Base-by-base conservation (phyloP, 2,888 invertebrate genomes). In the Drosophila affinis region DNA sequence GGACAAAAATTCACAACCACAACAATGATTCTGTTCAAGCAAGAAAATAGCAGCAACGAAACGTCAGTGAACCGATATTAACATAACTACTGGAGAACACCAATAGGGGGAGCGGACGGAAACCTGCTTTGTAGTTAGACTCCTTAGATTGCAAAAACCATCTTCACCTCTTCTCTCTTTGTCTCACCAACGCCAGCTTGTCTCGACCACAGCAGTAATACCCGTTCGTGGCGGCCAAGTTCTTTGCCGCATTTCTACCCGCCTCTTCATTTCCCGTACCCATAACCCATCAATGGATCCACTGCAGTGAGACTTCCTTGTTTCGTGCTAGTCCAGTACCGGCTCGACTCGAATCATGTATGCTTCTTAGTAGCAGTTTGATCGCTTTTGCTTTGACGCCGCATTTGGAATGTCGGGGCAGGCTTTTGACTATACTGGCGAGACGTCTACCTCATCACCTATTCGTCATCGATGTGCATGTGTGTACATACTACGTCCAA, bases 71-170 rank as follows among this genome's bases (percentile, higher is more conserved):
- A 72, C 57, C 69, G 70, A 75, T 76, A 87, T 84, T 88, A 84
- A 81, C 89, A 86, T 88, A 84, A 84, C 81, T 75, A 77, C 73
- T 76, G 29, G 49, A 9, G 29, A 29, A 29, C 9, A 29, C 29
- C 29, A 29, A 29, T 9, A 29, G 29, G 29, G 9, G 29, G 29
- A 29, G 29, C 39, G 51, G 45, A 72, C 57, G 49, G 63, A 61
- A 69, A 84, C 78, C 78, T 75, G 73, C 87, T 87, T 83, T 72
- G 64, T 81, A 82, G 83, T 76, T 72, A 76, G 77, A 87, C 86
- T 88, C 77, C 83, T 88, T 82, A 85, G 88, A 82, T 88, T 75
- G 67, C 70, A 69, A 56, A 75, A 65, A 78, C 74, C 77, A 76
- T 74, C 70, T 62, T 60, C 55, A 59, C 46, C 39, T 59, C 60